These are phyloP conservation scores for Pectinophora gossypiella DNA, from an alignment of 1,140 invertebrate genomes.

Conservation along the genomic window DNA sequence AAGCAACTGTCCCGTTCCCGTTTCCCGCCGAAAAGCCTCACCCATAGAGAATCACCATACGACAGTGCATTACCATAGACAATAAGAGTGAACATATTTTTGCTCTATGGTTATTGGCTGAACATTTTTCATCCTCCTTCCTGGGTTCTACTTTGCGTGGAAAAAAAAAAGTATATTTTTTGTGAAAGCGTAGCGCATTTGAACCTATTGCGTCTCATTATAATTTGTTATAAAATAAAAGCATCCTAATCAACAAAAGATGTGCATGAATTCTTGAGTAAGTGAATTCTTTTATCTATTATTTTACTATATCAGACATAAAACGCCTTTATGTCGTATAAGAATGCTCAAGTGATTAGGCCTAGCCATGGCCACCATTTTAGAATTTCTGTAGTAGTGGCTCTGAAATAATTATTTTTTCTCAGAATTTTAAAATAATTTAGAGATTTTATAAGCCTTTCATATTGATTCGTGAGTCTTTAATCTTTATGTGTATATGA, in stretches of 20 bases:
- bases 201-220: slow-evolving; percentile 59
- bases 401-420: slow-evolving; percentile 44
- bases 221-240: slow-evolving; percentile 39
- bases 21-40: too few relatives aligned
- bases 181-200: slow-evolving; percentile 62
- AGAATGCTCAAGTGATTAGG: slow-evolving; percentile 49
- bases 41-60: too few relatives aligned
- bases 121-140: slow-evolving; percentile 2
- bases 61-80: too few relatives aligned
- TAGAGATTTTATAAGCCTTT: neutral
- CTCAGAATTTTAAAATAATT: slow-evolving; percentile 13
- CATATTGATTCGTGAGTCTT: neutral
- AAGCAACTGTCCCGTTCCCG: too few relatives aligned
- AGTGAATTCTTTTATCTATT: slow-evolving; percentile 42
- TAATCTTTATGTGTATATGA: neutral
- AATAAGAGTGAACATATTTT: too few relatives aligned
- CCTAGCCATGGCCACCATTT: slow-evolving; percentile 71
- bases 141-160: neutral
- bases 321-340: slow-evolving; percentile 29
- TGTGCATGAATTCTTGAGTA: slow-evolving; percentile 71
- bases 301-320: slow-evolving; percentile 25
- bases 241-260: slow-evolving; percentile 51
- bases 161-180: slow-evolving; percentile 54
- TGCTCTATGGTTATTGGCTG: too few relatives aligned
- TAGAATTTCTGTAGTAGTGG: slow-evolving; percentile 59